Conservation (phyloP, 2,113 vertebrate genomes). For the Peromyscus californicus region DNA sequence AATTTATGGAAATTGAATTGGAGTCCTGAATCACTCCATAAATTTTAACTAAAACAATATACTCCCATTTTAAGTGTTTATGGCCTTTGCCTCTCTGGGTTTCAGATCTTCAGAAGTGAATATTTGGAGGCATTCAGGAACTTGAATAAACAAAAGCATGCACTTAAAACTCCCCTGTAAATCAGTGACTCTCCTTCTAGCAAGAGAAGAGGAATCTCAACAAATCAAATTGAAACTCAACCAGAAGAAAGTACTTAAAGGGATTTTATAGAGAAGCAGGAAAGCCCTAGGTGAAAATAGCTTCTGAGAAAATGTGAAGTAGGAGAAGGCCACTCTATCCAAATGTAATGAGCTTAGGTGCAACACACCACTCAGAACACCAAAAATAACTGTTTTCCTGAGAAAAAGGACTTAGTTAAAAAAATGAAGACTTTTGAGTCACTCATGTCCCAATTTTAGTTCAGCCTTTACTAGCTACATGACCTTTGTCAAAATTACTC, state of each 20-base stretch:
- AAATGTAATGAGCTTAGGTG: not conserved
- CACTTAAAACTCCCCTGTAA: conserved; percentile 79
- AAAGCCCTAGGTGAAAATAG: conserved; percentile 80
- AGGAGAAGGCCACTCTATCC: not conserved
- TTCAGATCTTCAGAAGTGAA: conserved; percentile 85
- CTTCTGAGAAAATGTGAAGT: conserved; percentile 71
- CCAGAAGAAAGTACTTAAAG: conserved; percentile 83
- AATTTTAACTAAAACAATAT: conserved; percentile 75
- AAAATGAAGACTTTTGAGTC: not conserved
- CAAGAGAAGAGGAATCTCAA: conserved; percentile 83
- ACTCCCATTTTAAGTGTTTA: conserved; percentile 67
- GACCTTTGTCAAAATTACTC: conserved; percentile 1
- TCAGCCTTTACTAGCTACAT: not conserved
- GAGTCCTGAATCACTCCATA: conserved; percentile 60
- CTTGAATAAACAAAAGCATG: conserved; percentile 81
- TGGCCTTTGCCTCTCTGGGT: conserved; percentile 75
- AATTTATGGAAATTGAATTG: conserved; percentile 75
- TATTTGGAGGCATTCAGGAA: conserved; percentile 86
- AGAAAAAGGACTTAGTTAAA: conserved; percentile 32
- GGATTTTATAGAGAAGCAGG: conserved; percentile 79
- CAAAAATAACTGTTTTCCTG: not conserved
- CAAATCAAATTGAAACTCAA: conserved; percentile 79
- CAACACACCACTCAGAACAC: not conserved
- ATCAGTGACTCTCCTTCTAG: conserved; percentile 69
- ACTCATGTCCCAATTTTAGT: not conserved